phyloP scores from a whole-genome alignment of 2,888 invertebrate genomes.

The Masnerella sp. region DNA sequence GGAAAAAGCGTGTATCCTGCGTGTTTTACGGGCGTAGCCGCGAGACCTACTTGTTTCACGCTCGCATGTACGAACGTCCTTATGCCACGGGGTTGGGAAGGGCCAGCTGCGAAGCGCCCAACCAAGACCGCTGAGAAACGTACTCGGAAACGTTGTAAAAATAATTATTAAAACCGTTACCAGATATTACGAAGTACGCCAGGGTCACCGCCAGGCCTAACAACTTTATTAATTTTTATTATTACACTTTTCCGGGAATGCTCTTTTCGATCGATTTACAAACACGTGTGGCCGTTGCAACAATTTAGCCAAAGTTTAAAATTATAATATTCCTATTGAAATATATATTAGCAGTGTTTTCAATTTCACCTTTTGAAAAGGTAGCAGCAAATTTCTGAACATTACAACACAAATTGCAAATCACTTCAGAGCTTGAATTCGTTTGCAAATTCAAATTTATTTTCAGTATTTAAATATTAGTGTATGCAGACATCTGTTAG shows the following conservation, averaged over 20 bases:
- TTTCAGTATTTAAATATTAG: too few species aligned
- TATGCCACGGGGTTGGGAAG: constrained; percentile 74
- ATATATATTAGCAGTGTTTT: too few species aligned
- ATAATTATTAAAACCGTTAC: constrained; percentile 78
- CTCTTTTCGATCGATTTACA: too few species aligned
- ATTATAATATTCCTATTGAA: too few species aligned
- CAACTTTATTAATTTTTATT: constrained; percentile 41
- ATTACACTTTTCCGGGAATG: constrained; percentile 15
- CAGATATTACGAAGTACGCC: constrained; percentile 60
- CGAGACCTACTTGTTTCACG: constrained; percentile 63
- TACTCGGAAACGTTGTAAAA: constrained; percentile 77
- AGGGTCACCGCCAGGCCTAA: constrained; percentile 28
- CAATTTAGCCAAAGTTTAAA: background rate
- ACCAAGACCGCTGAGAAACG: constrained; percentile 73
- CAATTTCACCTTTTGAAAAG: too few species aligned
- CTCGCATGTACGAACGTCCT: constrained; percentile 70
- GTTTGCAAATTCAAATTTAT: too few species aligned
- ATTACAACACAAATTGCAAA: too few species aligned
- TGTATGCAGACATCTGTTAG: too few species aligned
- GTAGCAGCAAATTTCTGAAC: too few species aligned
- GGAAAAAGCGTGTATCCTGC: constrained; percentile 72
- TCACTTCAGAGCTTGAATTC: too few species aligned
- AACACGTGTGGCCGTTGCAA: too few species aligned
- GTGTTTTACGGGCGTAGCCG: constrained; percentile 68
- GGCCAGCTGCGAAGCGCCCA: constrained; percentile 77